Conservation (phyloP, 2,113 vertebrate species). For the Cynocephalus volans region DNA sequence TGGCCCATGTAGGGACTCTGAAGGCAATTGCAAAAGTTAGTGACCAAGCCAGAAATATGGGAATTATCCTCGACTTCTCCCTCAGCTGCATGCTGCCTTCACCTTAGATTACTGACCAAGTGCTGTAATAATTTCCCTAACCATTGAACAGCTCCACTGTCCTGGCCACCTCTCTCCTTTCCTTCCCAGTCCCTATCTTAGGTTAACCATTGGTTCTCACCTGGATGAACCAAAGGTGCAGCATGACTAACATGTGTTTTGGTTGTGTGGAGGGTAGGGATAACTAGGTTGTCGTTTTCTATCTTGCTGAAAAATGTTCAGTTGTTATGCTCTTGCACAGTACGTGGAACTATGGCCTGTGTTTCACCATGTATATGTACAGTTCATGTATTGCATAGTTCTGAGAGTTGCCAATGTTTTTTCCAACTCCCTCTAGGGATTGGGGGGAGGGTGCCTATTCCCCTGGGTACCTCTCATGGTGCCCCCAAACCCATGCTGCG, state of each 20-base stretch:
- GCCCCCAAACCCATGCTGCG: not conserved
- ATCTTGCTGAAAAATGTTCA: slow-evolving; percentile 28
- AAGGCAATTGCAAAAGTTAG: slow-evolving; percentile 40
- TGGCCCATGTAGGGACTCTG: not conserved
- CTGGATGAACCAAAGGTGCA: not conserved
- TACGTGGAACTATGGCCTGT: not conserved
- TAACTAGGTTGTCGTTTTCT: not conserved
- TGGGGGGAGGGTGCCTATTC: not conserved
- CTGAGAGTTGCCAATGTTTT: not conserved
- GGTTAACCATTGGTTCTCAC: not conserved
- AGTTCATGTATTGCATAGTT: not conserved
- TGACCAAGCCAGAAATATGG: not conserved
- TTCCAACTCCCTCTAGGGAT: not conserved
- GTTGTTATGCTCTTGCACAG: not conserved
- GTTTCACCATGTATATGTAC: not conserved
- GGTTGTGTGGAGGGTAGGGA: not conserved
- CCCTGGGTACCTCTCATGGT: not conserved
- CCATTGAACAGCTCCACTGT: not conserved
- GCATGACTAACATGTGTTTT: not conserved
- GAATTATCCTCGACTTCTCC: not conserved
- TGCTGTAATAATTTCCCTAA: not conserved
- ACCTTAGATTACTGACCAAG: not conserved
- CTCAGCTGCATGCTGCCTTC: not conserved
- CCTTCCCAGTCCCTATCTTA: not conserved
- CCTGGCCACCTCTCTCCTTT: not conserved